A percentile compares a stretch with the other conserved stretches of the same genome.
phyloP scores from a whole-genome alignment of 2,113 vertebrate species.

The Mystacornis crossleyi region DNA sequence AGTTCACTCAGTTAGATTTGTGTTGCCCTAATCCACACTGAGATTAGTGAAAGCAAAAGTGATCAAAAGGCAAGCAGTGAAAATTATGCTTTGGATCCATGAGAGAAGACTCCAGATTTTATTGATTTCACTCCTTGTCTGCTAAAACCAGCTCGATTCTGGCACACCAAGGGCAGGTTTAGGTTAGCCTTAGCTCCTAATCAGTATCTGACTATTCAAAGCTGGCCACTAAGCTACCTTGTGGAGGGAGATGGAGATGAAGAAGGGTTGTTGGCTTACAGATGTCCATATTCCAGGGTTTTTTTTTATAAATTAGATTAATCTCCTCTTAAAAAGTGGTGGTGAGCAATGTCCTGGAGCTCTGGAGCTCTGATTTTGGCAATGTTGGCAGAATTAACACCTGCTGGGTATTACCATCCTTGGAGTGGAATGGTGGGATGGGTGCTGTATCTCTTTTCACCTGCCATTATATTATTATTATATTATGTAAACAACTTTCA shows the following conservation, averaged over 20 bases:
- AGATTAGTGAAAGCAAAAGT: neutral
- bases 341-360: neutral
- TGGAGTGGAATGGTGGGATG: neutral
- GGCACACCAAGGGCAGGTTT: neutral
- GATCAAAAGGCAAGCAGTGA: neutral
- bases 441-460: neutral
- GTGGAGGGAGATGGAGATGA: neutral
- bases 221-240: neutral
- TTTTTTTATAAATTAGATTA: neutral
- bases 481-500: neutral
- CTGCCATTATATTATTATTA: neutral
- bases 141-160: neutral
- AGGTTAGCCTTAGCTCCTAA: neutral
- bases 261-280: neutral
- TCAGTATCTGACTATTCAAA: neutral
- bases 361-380: neutral
- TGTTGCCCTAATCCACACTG: neutral
- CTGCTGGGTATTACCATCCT: neutral
- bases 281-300: neutral
- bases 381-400: neutral
- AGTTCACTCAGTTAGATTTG: neutral
- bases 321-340: neutral
- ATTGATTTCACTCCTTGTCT: neutral
- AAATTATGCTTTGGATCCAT: neutral
- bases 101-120: neutral